Evolutionary conservation across 2,113 vertebrate genomes (phyloP).

Genomic region (Chaetodon auriga): DNA sequence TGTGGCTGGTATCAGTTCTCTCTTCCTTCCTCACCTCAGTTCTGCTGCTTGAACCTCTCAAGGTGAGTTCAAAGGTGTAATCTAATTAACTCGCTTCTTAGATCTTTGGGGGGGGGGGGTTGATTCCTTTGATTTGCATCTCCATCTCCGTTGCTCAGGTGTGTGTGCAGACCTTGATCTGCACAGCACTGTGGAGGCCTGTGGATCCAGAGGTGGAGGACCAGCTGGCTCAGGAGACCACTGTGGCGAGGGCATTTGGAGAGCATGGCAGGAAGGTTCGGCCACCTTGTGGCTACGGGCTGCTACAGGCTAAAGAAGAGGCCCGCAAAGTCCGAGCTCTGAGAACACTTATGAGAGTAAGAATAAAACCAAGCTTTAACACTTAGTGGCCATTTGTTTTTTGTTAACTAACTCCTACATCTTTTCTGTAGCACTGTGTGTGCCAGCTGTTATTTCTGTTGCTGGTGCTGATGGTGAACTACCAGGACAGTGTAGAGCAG

Average conservation of each 20-base stretch:
- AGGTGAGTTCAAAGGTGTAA: slow-evolving; percentile 65
- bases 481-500: slow-evolving; percentile 79
- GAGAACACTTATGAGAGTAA: slow-evolving; percentile 83
- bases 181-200: slow-evolving; percentile 76
- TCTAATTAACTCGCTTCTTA: background rate
- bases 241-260: slow-evolving; percentile 69
- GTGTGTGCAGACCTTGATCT: slow-evolving; percentile 78
- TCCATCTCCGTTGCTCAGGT: slow-evolving; percentile 70
- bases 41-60: slow-evolving; percentile 85
- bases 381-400: background rate
- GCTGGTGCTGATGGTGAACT: slow-evolving; percentile 86
- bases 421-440: slow-evolving; percentile 77
- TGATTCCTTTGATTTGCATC: background rate
- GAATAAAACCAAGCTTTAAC: background rate
- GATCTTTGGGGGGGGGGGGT: background rate
- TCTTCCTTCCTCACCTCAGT: slow-evolving; percentile 83
- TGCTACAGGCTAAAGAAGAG: slow-evolving; percentile 87
- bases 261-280: slow-evolving; percentile 74
- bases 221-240: slow-evolving; percentile 77
- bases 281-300: slow-evolving; percentile 84
- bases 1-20: slow-evolving; percentile 83
- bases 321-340: slow-evolving; percentile 83
- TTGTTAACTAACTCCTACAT: background rate
- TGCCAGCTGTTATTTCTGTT: slow-evolving; percentile 84
- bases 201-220: slow-evolving; percentile 86